Base-by-base conservation (phyloP, 2,888 invertebrate genomes). In the Ganaspis brasiliensis region DNA sequence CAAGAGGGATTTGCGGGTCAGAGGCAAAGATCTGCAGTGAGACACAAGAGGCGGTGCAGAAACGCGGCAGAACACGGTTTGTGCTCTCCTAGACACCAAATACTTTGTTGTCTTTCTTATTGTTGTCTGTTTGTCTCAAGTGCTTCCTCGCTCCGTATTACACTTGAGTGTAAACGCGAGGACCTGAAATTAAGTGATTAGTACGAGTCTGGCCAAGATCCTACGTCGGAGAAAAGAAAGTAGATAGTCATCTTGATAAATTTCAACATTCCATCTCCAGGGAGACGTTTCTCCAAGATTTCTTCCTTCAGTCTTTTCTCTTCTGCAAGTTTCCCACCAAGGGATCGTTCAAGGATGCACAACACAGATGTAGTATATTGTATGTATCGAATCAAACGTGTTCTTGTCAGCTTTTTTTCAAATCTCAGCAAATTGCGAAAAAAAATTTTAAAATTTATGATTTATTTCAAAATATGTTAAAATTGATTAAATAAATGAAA, bases 41-140 rank as follows among this genome's bases (percentile, higher is more conserved):
- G 73, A 85, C 84, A 85, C 83, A 89, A 85, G 77, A 89, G 88
- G 88, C 87, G 86, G 89, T 90, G 90, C 89, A 88, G 85, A 86
- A 84, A 85, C 81, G 85, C 81, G 85, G 84, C 87, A 85, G 85
- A 84, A 87, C 84, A 85, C 84, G 82, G 79, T 79, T 84, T 85
- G 86, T 88, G 87, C 86, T 86, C 83, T 81, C 85, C 85, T 87
- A 88, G 83, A 88, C 86, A 87, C 80, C 83, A 84, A 83, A 74
- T 81, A 82, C 80, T 73, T 77, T 75, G 75, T 81, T 81, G 79
- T 83, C 72, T 57, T 75, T 74, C 31, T 56, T 61, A 72, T 76
- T 77, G 63, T 49, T 72, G 52, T 81, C 80, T 78, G 78, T 83
- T 80, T 84, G 83, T 83, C 81, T 84, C 67, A 45, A 67, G 63